Percentiles rank a stretch among this genome's conserved stretches.
phyloP scores from a whole-genome alignment of 2,113 vertebrate species.

The Boleophthalmus pectinirostris region DNA sequence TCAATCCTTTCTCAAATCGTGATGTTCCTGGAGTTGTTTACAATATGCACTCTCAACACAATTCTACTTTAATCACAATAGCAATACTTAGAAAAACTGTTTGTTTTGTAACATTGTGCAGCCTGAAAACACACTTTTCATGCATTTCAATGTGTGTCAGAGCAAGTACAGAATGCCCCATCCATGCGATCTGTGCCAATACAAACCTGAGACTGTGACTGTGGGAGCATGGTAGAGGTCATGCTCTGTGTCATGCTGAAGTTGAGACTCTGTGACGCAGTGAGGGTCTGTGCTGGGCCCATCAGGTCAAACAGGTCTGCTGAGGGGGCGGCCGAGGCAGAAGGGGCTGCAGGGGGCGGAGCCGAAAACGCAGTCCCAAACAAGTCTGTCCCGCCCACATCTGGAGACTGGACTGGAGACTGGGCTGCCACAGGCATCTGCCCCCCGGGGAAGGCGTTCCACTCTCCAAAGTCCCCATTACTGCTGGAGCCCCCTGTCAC shows the following conservation, averaged over 20 bases:
- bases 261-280: constrained; percentile 91
- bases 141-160: no score
- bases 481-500: constrained; percentile 77
- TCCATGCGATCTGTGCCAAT: background rate
- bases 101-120: no score
- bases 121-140: no score
- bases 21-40: no score
- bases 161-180: constrained; percentile 23
- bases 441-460: constrained; percentile 91
- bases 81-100: no score
- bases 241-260: constrained; percentile 86
- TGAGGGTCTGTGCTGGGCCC: constrained; percentile 84
- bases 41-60: no score
- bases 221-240: constrained; percentile 78
- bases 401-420: constrained; percentile 69
- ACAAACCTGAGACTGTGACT: constrained; percentile 88
- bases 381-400: constrained; percentile 66
- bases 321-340: constrained; percentile 67
- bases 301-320: constrained; percentile 91
- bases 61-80: no score
- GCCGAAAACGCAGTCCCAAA: constrained; percentile 73
- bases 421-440: constrained; percentile 75
- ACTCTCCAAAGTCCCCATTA: constrained; percentile 93
- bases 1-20: background rate
- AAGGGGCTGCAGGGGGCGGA: constrained; percentile 27